Base-by-base conservation (phyloP, 1,140 invertebrate species). In the Drosophila guanche region DNA sequence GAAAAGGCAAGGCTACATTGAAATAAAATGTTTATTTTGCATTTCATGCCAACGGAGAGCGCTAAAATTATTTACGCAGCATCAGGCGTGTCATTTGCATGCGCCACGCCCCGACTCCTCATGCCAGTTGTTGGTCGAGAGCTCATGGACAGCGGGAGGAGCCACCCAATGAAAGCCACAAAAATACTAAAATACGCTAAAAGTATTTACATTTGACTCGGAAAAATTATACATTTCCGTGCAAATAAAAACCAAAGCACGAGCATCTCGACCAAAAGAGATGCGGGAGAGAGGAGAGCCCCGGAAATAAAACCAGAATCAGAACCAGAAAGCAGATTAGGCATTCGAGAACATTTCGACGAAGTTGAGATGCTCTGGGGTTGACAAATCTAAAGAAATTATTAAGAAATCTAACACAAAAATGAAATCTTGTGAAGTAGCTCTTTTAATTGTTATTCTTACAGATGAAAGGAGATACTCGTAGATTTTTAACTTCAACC, bases 221-320 rank as follows among this genome's bases (percentile, higher is more conserved):
- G 73, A 65, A 88, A 88, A 88, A 88, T 88, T 88, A 88, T 83
- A 88, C 83, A 88, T 88, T 88, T 88, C 83, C 83, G 81, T 88
- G 78, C 78, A 88, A 86, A 86, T 86, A 86, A 86, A 86, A 88
- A 60, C 46, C 66, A 60, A 72, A 75, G 60, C 42, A 57, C 41
- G 23, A 54, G 33, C 46, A 37, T 23, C 43, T 27, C 66, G 52
- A 23, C 33, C 40, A 7, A 12, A 45, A 52, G 50, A 22, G 25
- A 25, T 20, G 55, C 16, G 5, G 6, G 7, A 55, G 27, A 46
- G 41, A 23, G 56, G 29, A 68, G 51, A 55, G 57, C 42, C 51
- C 33, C 46, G 46, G 43, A 76, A 73, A 70, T 66, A 79, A 79
- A 85, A 84, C 56, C 46, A 69, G 47, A 56, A 69, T 68, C 63